Evolutionary conservation across 1,140 invertebrate genomes (phyloP), one percentile per base, ranked within the genome.

Genomic region (Orchestia grillus): DNA sequence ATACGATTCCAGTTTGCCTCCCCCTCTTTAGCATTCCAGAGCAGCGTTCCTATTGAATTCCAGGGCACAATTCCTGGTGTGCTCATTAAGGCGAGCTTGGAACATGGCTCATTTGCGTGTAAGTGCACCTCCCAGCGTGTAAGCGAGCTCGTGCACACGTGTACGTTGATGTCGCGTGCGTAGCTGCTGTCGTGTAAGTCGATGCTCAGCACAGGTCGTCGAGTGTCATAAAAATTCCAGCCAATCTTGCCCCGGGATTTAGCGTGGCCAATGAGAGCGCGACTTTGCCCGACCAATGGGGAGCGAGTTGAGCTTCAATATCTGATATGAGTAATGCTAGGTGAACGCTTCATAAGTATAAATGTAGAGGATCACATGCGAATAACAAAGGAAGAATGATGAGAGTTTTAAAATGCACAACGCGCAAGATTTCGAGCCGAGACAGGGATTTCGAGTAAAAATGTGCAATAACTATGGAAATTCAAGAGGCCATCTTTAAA

Each of bases 1-100:
- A 90, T 90, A 90, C 88, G 88, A 90, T 90, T 90, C 88, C 88
- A 90, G 88, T 90, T 90, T 90, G 42, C 88, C 88, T 90, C 42
- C 88, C 88, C 88, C 88, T 90, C 88, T 90, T 90, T 90, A 90
- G 88, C 88, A 90, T 90, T 90, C 88, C 88, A 90, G 88, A 90
- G 88, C 42, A 90, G 88, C 88, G 88, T 90, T 90, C 88, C 88
- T 90, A 90, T 90, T 90, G 88, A 90, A 90, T 90, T 90, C 88
- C 88, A 90, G 88, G 88, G 42, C 88, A 90, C 88, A 90, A 90
- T 90, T 90, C 28, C 88, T 23, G 36, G 16, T 90, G 88, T 42
- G 88, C 88, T 90, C 88, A 90, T 90, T 90, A 90, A 41, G n/a
- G 88, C 0, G 36, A 44, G 88, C 88, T 42, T 90, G 88, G 0